A percentile compares a stretch with the other conserved stretches of the same genome.
Conservation (phyloP, 2,888 invertebrate genomes). For the Miltochrista miniata region DNA sequence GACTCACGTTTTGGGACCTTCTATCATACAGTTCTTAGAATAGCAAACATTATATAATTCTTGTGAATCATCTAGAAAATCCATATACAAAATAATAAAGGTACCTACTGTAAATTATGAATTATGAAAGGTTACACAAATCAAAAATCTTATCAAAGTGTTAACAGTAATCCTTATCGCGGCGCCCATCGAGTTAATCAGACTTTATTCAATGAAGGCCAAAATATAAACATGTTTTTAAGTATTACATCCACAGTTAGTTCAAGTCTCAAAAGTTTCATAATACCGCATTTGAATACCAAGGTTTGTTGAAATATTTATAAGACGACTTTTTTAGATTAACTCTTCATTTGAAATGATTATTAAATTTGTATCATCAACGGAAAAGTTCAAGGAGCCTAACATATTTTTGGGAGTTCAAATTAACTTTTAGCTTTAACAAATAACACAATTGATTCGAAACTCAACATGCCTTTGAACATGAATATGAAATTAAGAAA, state of each 20-base stretch:
- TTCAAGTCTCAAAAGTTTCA: conserved; percentile 35
- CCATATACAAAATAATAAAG: background rate
- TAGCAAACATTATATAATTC: no score
- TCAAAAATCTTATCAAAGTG: conserved; percentile 47
- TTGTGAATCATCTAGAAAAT: background rate
- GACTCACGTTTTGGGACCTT: no score
- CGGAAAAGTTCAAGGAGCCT: conserved; percentile 50
- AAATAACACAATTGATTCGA: no score
- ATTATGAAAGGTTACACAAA: conserved; percentile 40
- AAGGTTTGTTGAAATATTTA: conserved; percentile 50
- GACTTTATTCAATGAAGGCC: conserved; percentile 49
- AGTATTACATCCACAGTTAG: conserved; percentile 29
- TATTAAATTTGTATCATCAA: conserved; percentile 37
- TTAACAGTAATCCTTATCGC: conserved; percentile 41
- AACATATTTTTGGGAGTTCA: conserved; percentile 26
- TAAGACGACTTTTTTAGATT: conserved; percentile 36
- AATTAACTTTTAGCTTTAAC: conserved; percentile 1
- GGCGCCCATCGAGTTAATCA: conserved; percentile 46
- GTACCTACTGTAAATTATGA: no score
- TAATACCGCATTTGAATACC: conserved; percentile 43
- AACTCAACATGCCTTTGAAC: no score
- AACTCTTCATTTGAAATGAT: conserved; percentile 41
- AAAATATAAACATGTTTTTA: conserved; percentile 29
- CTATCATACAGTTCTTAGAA: no score
- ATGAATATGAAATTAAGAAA: no score